Base-by-base conservation (phyloP, 2,888 invertebrate species). In the Arrhopalites spinosus region DNA sequence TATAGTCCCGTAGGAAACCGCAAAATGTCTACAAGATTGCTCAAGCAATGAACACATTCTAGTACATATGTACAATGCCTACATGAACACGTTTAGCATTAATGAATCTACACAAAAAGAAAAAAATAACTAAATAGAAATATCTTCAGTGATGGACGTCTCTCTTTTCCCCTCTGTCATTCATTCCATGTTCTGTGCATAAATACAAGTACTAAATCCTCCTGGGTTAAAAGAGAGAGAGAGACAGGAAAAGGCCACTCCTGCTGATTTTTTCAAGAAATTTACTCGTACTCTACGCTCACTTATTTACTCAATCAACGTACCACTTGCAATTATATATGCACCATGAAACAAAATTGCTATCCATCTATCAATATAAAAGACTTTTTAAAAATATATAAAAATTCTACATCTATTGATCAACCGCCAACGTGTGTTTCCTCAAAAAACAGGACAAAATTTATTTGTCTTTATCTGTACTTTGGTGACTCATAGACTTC, bases 161-260 rank as follows among this genome's bases (percentile, higher is more conserved):
- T 36, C 36, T 36, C 11, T 36, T 11, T 53, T 15, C 17, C 17
- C 17, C 7, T 20, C 53, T 53, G 53, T 20, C 20, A 20, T 20
- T 20, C 53, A 20, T 17, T 53, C n/a, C 15, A 15, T 53, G 53
- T 17, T 53, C n/a, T 53, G 53, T 53, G 53, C 11, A 25, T 59
- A 20, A 59, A 59, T 59, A 30, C 36, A 63, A 63, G 29, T 63
- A 5, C 36, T n/a, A n/a, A n/a, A n/a, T n/a, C n/a, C n/a, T n/a
- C n/a, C n/a, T n/a, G n/a, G n/a, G n/a, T n/a, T n/a, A n/a, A n/a
- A 2, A 30, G 27, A 23, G 61, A 59, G 70, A 70, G 59, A 70
- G 56, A 70, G 56, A 70, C 70, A 70, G 70, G 70, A 70, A 70
- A 70, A 70, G 70, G 30, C 70, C 70, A 70, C 70, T 70, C 70